Base-by-base conservation (phyloP, 2,797 vertebrate species). In the Etheostoma nigrum region DNA sequence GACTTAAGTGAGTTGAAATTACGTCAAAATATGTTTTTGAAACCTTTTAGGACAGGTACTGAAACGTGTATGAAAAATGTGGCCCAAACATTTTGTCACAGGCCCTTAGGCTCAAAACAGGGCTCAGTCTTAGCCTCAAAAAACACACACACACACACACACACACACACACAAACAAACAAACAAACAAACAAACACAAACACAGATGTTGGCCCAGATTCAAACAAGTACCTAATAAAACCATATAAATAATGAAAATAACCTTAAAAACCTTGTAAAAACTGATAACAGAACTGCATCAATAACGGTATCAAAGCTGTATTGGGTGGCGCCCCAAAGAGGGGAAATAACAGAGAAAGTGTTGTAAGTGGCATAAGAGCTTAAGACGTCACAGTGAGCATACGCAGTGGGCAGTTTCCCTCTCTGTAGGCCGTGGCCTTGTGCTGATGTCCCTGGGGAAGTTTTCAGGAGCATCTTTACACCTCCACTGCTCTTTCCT, bases 371-470 rank as follows among this genome's bases (percentile, higher is more conserved):
- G 83, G 68, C 47, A 61, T 48, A 70, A 69, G 63, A 87, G 82
- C 74, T 83, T 89, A 70, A 83, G 87, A 86, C 70, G 72, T 93
- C 90, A 92, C 91, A 92, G 90, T 93, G 89, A 89, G 82, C 61
- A 61, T 71, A 85, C 78, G 44, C 70, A 83, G 63, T 48, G 59
- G 83, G 82, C 83, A 85, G 86, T 87, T 86, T 79, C 52, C 66
- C 78, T 81, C 67, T 83, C 68, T 82, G 71, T 65, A 72, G 67
- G 76, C 64, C 19, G n/a, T 11, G 67, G 66, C 81, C 72, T 88
- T 91, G 90, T 91, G 90, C 87, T 85, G 86, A 82, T 75, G 78
- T 83, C 76, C 65, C 61, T 42, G 67, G 57, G 62, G 54, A 70
- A 57, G 75, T 84, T 74, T 69, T 82, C 71, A 49, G 83, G 60